phyloP scores from a whole-genome alignment of 2,888 invertebrate species.

The Eupithecia abbreviata region DNA sequence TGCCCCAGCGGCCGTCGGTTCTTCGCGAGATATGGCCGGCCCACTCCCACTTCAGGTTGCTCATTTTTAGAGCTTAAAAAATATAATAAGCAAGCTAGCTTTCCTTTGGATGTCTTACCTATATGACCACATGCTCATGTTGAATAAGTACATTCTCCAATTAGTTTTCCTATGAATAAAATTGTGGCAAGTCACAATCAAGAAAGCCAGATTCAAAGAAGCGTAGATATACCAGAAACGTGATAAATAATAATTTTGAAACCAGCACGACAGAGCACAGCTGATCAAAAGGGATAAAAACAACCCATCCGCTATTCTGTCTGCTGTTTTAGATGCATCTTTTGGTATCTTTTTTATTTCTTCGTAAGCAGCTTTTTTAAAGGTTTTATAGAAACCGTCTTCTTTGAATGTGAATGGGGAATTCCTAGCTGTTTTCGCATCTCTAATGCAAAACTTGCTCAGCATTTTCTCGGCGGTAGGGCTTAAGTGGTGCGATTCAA shows the following conservation, averaged over 20 bases:
- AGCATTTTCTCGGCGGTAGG: slow-evolving; percentile 73
- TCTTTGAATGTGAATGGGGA: slow-evolving; percentile 89
- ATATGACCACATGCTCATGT: slow-evolving; percentile 87
- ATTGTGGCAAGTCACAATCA: slow-evolving; percentile 87
- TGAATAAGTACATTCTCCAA: slow-evolving; percentile 91
- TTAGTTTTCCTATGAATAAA: slow-evolving; percentile 90
- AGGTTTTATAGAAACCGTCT: slow-evolving; percentile 89
- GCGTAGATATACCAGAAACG: slow-evolving; percentile 60
- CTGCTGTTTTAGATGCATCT: slow-evolving; percentile 49
- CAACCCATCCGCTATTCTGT: slow-evolving; percentile 68
- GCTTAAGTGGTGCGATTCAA: slow-evolving; percentile 88
- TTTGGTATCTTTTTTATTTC: slow-evolving; percentile 81
- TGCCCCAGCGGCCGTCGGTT: too few species aligned
- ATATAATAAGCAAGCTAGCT: neutral
- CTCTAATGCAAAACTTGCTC: slow-evolving; percentile 78
- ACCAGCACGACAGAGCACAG: slow-evolving; percentile 63
- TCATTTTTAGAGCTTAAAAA: too few species aligned
- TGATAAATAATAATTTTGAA: slow-evolving; percentile 57
- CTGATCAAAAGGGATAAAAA: slow-evolving; percentile 63
- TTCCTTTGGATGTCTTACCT: slow-evolving; percentile 65
- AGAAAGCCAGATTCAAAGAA: slow-evolving; percentile 83
- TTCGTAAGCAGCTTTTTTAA: slow-evolving; percentile 84
- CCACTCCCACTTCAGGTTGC: too few species aligned
- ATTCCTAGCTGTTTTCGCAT: slow-evolving; percentile 86
- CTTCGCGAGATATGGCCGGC: too few species aligned